Percentiles rank a stretch among this genome's conserved stretches.
These are phyloP conservation scores for Mus musculus DNA, from an alignment of 2,113 vertebrate genomes.

Conservation along the genomic window GRCm39 chr12:28730001-28730500, in stretches of 20 bases:
- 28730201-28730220: background rate
- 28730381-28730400: background rate
- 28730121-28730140: background rate
- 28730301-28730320: background rate
- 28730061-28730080: no score
- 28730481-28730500: background rate
- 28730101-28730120: background rate
- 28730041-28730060: background rate
- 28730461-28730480: no score
- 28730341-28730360: background rate
- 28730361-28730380: background rate
- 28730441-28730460: background rate
- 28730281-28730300: background rate
- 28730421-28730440: background rate
- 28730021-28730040: background rate
- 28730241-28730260: background rate
- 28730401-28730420: background rate
- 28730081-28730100: background rate
- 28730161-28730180: background rate
- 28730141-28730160: background rate
- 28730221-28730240: background rate
- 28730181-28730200: background rate
- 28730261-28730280: background rate
- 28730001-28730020: background rate
- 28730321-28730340: no score